These are phyloP conservation scores for Andrena marginata DNA, from an alignment of 2,888 invertebrate species.

Conservation along the genomic window DNA sequence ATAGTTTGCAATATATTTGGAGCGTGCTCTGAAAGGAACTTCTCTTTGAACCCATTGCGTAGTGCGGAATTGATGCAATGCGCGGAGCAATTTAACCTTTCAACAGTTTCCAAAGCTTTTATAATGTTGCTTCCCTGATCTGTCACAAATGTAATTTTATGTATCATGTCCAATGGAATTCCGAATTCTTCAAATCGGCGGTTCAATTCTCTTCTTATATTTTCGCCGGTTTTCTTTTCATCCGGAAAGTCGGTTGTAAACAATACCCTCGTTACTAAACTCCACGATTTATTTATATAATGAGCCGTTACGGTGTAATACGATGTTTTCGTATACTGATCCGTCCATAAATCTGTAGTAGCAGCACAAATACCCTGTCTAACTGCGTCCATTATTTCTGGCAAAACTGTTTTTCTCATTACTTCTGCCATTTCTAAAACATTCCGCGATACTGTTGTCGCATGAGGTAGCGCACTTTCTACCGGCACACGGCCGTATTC, in stretches of 20 bases:
- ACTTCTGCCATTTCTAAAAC: too few species aligned
- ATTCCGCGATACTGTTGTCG: too few species aligned
- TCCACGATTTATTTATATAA: constrained; percentile 10
- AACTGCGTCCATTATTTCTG: too few species aligned
- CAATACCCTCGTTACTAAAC: neutral
- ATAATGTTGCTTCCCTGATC: too few species aligned
- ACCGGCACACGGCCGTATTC: too few species aligned
- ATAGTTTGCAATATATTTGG: too few species aligned
- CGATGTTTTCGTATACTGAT: neutral
- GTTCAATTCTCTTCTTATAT: neutral
- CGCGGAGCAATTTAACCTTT: too few species aligned
- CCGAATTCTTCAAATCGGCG: constrained; percentile 22
- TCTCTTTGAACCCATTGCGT: constrained; percentile 2
- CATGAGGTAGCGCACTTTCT: too few species aligned
- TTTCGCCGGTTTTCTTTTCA: neutral
- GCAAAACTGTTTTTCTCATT: too few species aligned
- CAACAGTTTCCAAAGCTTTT: too few species aligned
- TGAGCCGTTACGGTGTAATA: constrained; percentile 9
- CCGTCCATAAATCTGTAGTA: neutral
- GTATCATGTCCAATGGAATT: constrained; percentile 2
- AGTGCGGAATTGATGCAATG: too few species aligned
- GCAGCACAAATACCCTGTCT: neutral
- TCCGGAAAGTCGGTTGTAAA: constrained; percentile 18
- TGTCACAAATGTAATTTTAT: neutral
- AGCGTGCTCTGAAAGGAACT: constrained; percentile 11